Conservation (phyloP, 2,888 invertebrate genomes). For the Hipparchia semele region DNA sequence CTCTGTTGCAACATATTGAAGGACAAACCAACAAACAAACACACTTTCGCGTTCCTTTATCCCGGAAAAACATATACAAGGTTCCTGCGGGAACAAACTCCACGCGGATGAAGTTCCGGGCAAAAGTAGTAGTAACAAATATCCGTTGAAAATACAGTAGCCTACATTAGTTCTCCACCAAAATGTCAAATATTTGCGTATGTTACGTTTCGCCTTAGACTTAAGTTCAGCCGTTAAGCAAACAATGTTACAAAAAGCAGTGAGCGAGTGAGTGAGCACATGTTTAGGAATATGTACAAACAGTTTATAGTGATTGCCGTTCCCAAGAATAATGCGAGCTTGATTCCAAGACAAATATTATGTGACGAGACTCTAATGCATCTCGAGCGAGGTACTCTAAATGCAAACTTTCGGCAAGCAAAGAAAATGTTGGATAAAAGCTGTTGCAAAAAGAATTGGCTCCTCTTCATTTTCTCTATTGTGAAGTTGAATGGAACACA, state of each 20-base stretch:
- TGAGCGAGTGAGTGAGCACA: slow-evolving; percentile 43
- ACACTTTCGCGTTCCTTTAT: no score
- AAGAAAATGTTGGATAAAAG: slow-evolving; percentile 73
- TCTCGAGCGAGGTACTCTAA: slow-evolving; percentile 59
- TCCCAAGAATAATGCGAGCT: slow-evolving; percentile 59
- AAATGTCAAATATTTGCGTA: slow-evolving; percentile 39
- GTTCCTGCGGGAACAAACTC: no score
- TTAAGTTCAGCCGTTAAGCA: slow-evolving; percentile 40
- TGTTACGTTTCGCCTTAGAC: slow-evolving; percentile 41
- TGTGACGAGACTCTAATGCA: slow-evolving; percentile 69
- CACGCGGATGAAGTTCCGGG: no score
- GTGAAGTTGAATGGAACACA: slow-evolving; percentile 77
- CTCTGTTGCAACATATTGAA: no score
- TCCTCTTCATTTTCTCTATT: slow-evolving; percentile 79
- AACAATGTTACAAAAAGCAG: slow-evolving; percentile 45
- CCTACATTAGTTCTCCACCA: slow-evolving; percentile 29
- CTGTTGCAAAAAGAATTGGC: slow-evolving; percentile 74
- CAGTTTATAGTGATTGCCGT: slow-evolving; percentile 66
- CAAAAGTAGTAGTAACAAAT: not conserved
- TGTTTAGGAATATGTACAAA: slow-evolving; percentile 53
- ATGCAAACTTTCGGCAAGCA: slow-evolving; percentile 74
- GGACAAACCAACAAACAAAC: no score
- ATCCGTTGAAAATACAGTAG: not conserved
- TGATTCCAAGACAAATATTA: slow-evolving; percentile 75
- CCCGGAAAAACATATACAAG: no score